Evolutionary conservation across 2,797 vertebrate genomes (phyloP), one percentile per base, ranked within the genome.

Genomic region (Tangara arthus): DNA sequence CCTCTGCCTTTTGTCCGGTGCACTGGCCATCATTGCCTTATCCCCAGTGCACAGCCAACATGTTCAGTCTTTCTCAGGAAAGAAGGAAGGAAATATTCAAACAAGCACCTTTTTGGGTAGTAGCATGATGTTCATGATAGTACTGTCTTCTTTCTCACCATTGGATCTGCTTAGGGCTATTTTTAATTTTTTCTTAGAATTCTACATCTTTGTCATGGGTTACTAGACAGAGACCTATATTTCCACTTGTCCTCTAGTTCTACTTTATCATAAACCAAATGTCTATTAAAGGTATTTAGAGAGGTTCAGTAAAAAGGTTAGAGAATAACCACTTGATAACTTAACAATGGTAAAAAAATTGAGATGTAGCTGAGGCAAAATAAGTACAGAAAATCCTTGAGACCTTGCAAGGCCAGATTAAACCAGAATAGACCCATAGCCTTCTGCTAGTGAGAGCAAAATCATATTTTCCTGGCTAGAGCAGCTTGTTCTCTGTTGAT

Each of bases 391-490:
- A 87, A 84, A 82, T 42, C 13, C 26, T 44, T 44, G 32, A 80
- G 44, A 50, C 15, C 3, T 64, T 68, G 9, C 35, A 71, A 44
- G 49, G 9, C 23, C n/a, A 59, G n/a, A 8, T 84, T 84, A 55
- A 14, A n/a, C 21, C 53, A n/a, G 21, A 69, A 55, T 37, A 87
- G 32, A 61, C 6, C 10, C 35, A 35, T 32, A 63, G 26, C 28
- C 24, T 90, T 64, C 55, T 65, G n/a, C 32, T 73, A 55, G 27
- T 66, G 66, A 91, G 26, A 37, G 9, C 17, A 89, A 95, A 90
- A 87, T 89, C 28, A 21, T 82, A 79, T 90, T 92, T 87, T 72
- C 26, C 24, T 75, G 35, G 32, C 19, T 73, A 59, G 8, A 84
- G 32, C 17, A 83, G 11, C 21, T 47, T 57, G 14, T 28, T 71